Evolutionary conservation across 2,797 vertebrate species (phyloP), one percentile per base, ranked within the genome.

Genomic region (Phalanger gymnotis): DNA sequence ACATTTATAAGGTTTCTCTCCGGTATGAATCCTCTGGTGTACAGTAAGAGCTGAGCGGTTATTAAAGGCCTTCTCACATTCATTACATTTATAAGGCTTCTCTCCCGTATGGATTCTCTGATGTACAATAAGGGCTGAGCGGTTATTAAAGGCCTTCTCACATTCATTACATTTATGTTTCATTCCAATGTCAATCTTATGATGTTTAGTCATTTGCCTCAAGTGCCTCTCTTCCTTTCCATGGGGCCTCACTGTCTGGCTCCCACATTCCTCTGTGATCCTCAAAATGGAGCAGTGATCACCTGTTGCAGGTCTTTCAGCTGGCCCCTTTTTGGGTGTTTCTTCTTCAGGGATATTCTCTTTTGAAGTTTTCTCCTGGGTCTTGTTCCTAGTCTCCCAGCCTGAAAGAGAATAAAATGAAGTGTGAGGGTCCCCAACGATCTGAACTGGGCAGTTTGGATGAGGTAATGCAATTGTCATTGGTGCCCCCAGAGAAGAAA

Each of bases 1-100:
- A 52, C 98, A 98, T 47, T 96, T 95, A 5, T 97, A 98, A 58
- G 98, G 97, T 89, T 98, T 98, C 91, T 98, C 98, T 1, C 98
- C 97, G 0, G 97, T 97, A 91, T 98, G 98, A 90, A 98, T 98
- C 93, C 98, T 98, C 95, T 97, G 97, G 93, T 98, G 98, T 90
- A 98, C 98, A 94, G 98, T 94, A 57, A 98, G 98, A 7, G 98
- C 98, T 0, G 98, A 98, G 93, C 98, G 98, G 96, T 98, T 97
- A 0, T 97, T 98, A 94, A 98, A 98, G 91, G 98, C 96, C 14
- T 97, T 97, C 10, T 97, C 97, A 0, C 98, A 98, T 66, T 97
- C 96, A 0, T 31, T 58, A 27, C 98, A 98, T 10, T 91, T 90
- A 2, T 98, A 98, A 0, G 98, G 97, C 95, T 98, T 96, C 95